Evolutionary conservation across 2,797 vertebrate species (phyloP).

Genomic region (Amphiprion clarkii): DNA sequence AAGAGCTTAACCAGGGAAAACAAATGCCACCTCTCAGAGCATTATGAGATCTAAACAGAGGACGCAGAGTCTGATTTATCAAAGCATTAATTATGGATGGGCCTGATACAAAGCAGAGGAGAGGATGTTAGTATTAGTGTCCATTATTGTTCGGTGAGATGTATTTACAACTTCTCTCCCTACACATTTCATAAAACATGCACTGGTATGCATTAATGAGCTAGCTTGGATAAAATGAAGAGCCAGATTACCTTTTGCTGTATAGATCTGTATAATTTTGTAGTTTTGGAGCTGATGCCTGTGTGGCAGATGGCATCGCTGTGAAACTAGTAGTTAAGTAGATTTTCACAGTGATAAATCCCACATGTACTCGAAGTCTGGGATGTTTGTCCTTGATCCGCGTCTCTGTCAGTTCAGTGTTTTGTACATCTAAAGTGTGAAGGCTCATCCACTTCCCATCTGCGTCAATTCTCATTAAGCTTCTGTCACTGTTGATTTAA

Average conservation of each 20-base stretch:
- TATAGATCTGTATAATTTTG: conserved; percentile 23
- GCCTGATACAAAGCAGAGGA: neutral
- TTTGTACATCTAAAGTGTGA: conserved; percentile 14
- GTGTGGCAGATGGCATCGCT: conserved; percentile 31
- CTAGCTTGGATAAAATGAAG: conserved; percentile 3
- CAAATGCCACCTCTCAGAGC: conserved; percentile 60
- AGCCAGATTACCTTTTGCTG: conserved; percentile 15
- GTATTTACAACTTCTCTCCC: neutral
- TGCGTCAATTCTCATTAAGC: conserved; percentile 50
- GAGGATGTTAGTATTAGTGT: neutral
- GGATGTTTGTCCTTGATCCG: conserved; percentile 41
- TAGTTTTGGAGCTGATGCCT: conserved; percentile 20
- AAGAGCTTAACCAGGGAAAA: conserved; percentile 60
- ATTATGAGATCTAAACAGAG: conserved; percentile 57
- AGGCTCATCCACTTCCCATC: conserved; percentile 28
- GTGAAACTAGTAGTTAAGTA: neutral
- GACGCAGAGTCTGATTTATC: conserved; percentile 49
- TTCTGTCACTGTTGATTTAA: conserved; percentile 29
- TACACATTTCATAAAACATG: neutral
- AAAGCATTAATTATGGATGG: conserved; percentile 64
- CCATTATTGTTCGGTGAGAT: neutral
- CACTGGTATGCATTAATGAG: conserved; percentile 9
- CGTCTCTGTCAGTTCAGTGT: conserved; percentile 12
- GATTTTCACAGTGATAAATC: conserved; percentile 38
- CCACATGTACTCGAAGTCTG: neutral